Conservation (phyloP, 2,113 vertebrate species). For the Festucalex cinctus region DNA sequence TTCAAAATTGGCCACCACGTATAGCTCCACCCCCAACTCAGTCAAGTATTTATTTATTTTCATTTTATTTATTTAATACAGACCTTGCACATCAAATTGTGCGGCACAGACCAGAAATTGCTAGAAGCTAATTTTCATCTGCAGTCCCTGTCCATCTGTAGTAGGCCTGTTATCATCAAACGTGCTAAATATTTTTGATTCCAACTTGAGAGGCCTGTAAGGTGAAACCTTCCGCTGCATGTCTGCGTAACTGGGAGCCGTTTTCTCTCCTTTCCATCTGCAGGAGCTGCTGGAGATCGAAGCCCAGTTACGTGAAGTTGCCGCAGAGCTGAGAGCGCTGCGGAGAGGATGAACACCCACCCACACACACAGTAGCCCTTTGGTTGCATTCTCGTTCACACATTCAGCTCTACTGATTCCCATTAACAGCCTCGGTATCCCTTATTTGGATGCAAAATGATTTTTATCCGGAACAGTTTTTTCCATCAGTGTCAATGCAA, state of each 20-base stretch:
- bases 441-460: conserved; percentile 22
- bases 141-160: too few relatives aligned
- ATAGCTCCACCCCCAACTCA: too few relatives aligned
- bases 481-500: conserved; percentile 5
- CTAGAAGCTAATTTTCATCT: too few relatives aligned
- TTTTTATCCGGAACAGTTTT: conserved; percentile 15
- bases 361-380: conserved; percentile 17
- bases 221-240: not conserved
- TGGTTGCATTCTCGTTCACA: conserved; percentile 30
- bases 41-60: too few relatives aligned
- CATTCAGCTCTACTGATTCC: conserved; percentile 19
- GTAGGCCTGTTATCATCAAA: not conserved
- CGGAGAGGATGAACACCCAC: conserved; percentile 61
- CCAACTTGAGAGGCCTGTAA: not conserved
- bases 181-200: not conserved
- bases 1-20: too few relatives aligned
- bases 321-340: conserved; percentile 72
- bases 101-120: too few relatives aligned
- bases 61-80: too few relatives aligned
- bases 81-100: too few relatives aligned
- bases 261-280: not conserved
- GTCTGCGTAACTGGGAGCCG: not conserved
- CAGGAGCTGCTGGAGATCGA: conserved; percentile 75
- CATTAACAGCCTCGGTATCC: conserved; percentile 28
- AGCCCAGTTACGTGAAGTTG: conserved; percentile 72